Evolutionary conservation across 2,113 vertebrate species (phyloP).

Genomic region (Mormyrus iriodes): DNA sequence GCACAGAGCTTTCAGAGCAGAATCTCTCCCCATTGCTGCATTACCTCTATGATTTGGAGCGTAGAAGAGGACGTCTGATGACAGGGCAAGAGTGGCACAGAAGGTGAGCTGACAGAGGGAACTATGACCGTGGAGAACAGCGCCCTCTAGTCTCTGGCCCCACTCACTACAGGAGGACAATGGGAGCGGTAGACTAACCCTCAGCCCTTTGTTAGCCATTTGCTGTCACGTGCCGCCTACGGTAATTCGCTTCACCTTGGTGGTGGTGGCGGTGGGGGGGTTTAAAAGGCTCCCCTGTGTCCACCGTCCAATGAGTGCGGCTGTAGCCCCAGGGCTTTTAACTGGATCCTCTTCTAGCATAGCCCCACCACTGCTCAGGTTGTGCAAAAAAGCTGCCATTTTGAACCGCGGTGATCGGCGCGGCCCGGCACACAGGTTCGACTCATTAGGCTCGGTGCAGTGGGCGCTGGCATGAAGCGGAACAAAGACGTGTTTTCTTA

Average conservation of each 20-base stretch:
- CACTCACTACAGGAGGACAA: conserved; percentile 44
- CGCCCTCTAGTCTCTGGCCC: conserved; percentile 61
- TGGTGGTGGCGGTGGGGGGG: background rate
- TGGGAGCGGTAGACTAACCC: background rate
- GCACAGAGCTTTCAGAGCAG: background rate
- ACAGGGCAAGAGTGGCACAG: conserved; percentile 1
- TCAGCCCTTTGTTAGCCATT: background rate
- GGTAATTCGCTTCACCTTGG: background rate
- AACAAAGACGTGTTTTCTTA: conserved; percentile 28
- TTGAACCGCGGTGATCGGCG: conserved; percentile 14
- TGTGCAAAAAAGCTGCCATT: conserved; percentile 48
- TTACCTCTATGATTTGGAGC: background rate
- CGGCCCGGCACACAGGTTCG: background rate
- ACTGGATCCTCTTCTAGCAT: conserved; percentile 40
- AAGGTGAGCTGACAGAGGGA: background rate
- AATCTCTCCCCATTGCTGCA: background rate
- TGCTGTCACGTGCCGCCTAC: background rate
- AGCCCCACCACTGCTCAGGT: conserved; percentile 33
- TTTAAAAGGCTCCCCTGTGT: conserved; percentile 42
- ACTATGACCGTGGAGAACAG: conserved; percentile 37
- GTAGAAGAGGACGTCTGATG: conserved; percentile 6
- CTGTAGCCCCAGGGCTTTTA: conserved; percentile 51
- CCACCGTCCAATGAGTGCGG: conserved; percentile 53
- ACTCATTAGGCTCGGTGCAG: conserved; percentile 14
- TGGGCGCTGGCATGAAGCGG: background rate